Evolutionary conservation across 2,797 vertebrate species (phyloP).

Genomic region (Pantherophis vulpinus): DNA sequence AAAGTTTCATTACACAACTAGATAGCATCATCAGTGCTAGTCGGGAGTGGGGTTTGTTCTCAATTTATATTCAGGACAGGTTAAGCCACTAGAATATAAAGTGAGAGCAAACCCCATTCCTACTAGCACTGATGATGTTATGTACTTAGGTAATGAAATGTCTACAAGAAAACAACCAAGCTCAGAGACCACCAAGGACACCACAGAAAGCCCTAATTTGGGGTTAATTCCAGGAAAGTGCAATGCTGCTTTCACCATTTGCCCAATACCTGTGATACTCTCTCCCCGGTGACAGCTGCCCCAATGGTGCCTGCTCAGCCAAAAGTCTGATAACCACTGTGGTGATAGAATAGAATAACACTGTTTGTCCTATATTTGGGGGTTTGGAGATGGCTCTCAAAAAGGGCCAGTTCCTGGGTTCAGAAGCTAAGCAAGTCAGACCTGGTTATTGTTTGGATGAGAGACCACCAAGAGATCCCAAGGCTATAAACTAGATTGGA

Average conservation of each 20-base stretch:
- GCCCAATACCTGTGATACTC: neutral
- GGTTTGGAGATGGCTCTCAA: neutral
- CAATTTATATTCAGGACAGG: neutral
- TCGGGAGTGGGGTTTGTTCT: neutral
- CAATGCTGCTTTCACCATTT: neutral
- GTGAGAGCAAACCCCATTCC: neutral
- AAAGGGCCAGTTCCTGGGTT: neutral
- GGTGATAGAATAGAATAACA: neutral
- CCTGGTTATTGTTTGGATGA: neutral
- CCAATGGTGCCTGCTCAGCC: neutral
- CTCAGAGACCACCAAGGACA: neutral
- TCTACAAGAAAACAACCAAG: neutral
- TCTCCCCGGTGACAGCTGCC: neutral
- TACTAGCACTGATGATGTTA: neutral
- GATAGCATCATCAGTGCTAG: neutral
- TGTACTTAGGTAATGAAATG: neutral
- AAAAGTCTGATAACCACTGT: neutral
- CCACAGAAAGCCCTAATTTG: neutral
- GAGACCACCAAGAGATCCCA: neutral
- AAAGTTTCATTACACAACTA: neutral
- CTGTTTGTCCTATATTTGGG: neutral
- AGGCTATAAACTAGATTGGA: neutral
- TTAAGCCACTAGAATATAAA: no score
- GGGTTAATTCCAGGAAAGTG: neutral
- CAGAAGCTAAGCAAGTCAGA: neutral